These are phyloP conservation scores for Cricetomys ansorgei DNA, from an alignment of 2,113 vertebrate species.

Conservation along the genomic window DNA sequence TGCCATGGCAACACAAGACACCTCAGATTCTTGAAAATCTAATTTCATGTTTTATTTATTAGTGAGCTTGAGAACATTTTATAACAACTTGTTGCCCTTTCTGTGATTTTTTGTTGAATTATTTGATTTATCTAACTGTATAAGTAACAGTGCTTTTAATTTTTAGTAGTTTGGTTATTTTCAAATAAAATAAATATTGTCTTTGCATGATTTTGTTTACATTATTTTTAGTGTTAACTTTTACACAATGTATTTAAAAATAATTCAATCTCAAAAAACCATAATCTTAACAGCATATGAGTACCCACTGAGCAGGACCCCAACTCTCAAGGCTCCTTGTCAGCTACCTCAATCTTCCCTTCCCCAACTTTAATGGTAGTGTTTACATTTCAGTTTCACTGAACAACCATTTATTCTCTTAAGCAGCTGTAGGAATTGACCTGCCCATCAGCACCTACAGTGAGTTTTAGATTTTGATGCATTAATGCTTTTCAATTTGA, in stretches of 20 bases:
- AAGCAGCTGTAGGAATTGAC: neutral
- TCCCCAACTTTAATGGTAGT: neutral
- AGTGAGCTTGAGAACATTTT: neutral
- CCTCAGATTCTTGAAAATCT: neutral
- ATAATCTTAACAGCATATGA: neutral
- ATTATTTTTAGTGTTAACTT: neutral
- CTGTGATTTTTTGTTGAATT: neutral
- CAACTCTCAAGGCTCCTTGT: rapidly evolving
- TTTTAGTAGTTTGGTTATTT: constrained; percentile 13
- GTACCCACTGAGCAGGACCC: rapidly evolving
- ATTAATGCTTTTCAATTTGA: neutral
- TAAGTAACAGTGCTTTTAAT: neutral
- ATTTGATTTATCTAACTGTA: neutral
- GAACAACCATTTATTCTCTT: neutral
- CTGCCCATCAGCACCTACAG: neutral
- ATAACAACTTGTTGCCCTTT: neutral
- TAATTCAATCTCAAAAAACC: neutral
- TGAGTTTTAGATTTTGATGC: neutral
- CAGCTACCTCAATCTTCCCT: no score
- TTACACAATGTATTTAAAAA: neutral
- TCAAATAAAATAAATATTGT: neutral
- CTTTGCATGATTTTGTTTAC: neutral
- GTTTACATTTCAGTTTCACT: neutral
- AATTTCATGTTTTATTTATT: neutral
- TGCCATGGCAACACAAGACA: neutral